Conservation (phyloP, 2,113 vertebrate genomes). For the Garra rufa region DNA sequence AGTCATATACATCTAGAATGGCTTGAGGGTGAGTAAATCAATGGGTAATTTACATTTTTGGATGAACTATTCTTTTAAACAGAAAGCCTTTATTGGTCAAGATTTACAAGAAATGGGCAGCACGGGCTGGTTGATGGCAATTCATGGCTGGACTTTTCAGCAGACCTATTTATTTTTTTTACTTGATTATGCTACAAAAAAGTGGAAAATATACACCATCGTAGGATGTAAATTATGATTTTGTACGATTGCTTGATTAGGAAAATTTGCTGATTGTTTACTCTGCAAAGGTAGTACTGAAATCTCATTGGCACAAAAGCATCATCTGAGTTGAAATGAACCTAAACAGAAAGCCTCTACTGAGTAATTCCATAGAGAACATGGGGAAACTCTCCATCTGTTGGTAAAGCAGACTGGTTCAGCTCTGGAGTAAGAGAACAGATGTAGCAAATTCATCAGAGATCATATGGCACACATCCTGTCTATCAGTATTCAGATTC, state of each 20-base stretch:
- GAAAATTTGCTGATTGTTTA: not conserved
- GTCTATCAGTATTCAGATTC: constrained; percentile 2
- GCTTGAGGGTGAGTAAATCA: no score
- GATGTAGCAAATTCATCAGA: constrained; percentile 21
- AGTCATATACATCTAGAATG: no score
- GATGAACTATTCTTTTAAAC: not conserved
- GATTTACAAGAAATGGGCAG: not conserved
- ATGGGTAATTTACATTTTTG: not conserved
- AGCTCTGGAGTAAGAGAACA: not conserved
- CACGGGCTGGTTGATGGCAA: not conserved
- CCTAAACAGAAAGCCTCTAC: not conserved
- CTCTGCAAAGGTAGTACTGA: not conserved
- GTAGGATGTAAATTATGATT: not conserved
- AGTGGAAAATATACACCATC: not conserved
- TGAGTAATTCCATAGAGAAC: constrained; percentile 2
- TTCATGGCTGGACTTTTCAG: not conserved
- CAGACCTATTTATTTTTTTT: not conserved
- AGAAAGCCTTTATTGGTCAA: not conserved
- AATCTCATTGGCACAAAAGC: not conserved
- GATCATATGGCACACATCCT: not conserved
- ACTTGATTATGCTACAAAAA: not conserved
- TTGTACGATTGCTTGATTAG: not conserved
- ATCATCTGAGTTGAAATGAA: not conserved
- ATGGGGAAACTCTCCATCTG: constrained; percentile 29
- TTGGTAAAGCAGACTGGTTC: not conserved